phyloP scores from a whole-genome alignment of 2,113 vertebrate genomes.

The Xerus inauris region DNA sequence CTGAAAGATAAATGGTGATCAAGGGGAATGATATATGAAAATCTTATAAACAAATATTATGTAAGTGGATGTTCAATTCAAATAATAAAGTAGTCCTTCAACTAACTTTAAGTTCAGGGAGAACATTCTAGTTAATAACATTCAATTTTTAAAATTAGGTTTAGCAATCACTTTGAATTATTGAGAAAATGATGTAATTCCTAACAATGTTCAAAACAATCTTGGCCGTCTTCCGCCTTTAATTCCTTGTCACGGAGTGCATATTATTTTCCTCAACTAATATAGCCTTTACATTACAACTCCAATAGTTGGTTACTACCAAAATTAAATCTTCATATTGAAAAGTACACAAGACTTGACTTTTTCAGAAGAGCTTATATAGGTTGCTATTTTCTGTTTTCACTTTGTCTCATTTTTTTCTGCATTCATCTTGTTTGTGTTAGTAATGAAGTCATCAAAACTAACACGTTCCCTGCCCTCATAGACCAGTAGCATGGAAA shows the following conservation, averaged over 20 bases:
- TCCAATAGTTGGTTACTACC: background rate
- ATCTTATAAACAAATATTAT: background rate
- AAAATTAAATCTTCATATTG: background rate
- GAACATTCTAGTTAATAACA: background rate
- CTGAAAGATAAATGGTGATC: background rate
- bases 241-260: background rate
- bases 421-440: background rate
- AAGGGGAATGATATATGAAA: background rate
- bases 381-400: background rate
- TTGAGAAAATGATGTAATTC: constrained; percentile 26
- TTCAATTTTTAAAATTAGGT: constrained; percentile 40
- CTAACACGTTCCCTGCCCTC: background rate
- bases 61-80: background rate
- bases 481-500: background rate
- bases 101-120: constrained; percentile 4
- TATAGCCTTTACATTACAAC: background rate
- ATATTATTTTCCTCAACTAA: background rate
- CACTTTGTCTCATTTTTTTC: background rate
- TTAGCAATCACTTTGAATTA: constrained; percentile 16
- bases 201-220: background rate
- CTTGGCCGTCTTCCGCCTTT: background rate
- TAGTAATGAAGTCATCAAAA: background rate
- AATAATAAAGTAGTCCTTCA: background rate
- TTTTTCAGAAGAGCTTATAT: background rate
- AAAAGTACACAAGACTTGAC: background rate